Evolutionary conservation across 2,797 vertebrate species (phyloP).

Genomic region (Coreius guichenoti): DNA sequence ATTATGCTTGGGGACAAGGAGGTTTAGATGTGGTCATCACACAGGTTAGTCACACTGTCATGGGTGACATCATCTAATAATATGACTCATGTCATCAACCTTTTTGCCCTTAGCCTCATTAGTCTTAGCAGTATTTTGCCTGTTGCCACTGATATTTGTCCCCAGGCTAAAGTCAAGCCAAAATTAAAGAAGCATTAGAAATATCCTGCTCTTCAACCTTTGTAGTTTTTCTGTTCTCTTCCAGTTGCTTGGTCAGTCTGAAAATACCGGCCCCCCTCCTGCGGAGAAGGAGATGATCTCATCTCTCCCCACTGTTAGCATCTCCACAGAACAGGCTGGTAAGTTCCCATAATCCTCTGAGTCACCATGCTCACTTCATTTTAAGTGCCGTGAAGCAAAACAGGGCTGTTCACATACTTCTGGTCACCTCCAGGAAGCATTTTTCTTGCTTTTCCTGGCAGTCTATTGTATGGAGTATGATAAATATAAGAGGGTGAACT

Average conservation of each 20-base stretch:
- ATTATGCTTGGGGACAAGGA: constrained; percentile 94
- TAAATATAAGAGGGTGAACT: neutral
- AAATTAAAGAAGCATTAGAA: constrained; percentile 4
- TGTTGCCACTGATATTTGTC: neutral
- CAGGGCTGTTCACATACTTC: constrained; percentile 37
- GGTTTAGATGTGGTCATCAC: constrained; percentile 91
- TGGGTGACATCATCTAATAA: neutral
- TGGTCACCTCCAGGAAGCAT: constrained; percentile 42
- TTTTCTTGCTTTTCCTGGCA: constrained; percentile 47
- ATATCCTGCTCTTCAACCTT: neutral
- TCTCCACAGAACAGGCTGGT: constrained; percentile 88
- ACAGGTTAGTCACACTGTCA: constrained; percentile 81
- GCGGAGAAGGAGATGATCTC: constrained; percentile 90
- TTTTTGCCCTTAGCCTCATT: constrained; percentile 5
- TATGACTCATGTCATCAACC: constrained; percentile 37
- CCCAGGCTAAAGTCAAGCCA: neutral
- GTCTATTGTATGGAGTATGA: constrained; percentile 2
- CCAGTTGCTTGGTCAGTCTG: constrained; percentile 89
- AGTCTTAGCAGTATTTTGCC: neutral
- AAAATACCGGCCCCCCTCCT: constrained; percentile 87
- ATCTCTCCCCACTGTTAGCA: constrained; percentile 87
- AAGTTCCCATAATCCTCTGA: constrained; percentile 54
- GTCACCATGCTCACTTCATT: constrained; percentile 45
- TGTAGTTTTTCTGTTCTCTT: neutral
- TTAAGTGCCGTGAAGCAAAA: constrained; percentile 44